A percentile compares a stretch with the other conserved stretches of the same genome.
Conservation (phyloP, 2,888 invertebrate species). For the Carpatolechia fugitivella region DNA sequence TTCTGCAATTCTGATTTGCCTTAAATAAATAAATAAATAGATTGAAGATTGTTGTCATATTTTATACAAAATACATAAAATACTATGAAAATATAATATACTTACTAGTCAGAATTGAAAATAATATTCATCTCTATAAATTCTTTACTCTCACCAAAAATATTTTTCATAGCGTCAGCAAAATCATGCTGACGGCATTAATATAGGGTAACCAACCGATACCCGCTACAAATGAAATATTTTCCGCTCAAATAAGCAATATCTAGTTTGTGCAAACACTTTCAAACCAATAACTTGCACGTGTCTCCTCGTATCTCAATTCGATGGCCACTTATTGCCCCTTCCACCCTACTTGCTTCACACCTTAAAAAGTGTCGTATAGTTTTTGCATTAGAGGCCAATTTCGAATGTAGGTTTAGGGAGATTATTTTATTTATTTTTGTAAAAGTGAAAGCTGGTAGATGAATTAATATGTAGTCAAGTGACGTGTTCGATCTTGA, state of each 20-base stretch:
- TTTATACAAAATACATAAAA: no score
- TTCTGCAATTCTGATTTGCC: no score
- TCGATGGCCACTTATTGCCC: slow-evolving; percentile 52
- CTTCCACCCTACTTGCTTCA: slow-evolving; percentile 10
- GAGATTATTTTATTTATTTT: not conserved
- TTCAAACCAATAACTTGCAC: slow-evolving; percentile 72
- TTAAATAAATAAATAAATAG: no score
- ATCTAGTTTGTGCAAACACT: slow-evolving; percentile 73
- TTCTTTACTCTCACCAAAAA: not conserved
- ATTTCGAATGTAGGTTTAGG: not conserved
- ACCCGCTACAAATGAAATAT: slow-evolving; percentile 37
- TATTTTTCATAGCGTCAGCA: not conserved
- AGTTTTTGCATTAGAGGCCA: not conserved
- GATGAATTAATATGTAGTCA: slow-evolving; percentile 63
- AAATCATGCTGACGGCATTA: not conserved
- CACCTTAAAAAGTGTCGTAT: not conserved
- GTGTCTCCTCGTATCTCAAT: slow-evolving; percentile 73
- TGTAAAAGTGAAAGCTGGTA: slow-evolving; percentile 37
- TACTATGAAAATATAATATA: no score
- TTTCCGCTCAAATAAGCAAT: slow-evolving; percentile 70
- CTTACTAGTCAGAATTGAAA: no score
- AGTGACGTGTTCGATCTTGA: not conserved
- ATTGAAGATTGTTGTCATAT: no score
- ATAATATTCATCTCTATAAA: not conserved
- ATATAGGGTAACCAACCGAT: slow-evolving; percentile 25